Percentiles rank a stretch among this genome's conserved stretches.
Evolutionary conservation across 2,797 vertebrate genomes (phyloP).

Genomic region (Schizothorax lantsangensis): DNA sequence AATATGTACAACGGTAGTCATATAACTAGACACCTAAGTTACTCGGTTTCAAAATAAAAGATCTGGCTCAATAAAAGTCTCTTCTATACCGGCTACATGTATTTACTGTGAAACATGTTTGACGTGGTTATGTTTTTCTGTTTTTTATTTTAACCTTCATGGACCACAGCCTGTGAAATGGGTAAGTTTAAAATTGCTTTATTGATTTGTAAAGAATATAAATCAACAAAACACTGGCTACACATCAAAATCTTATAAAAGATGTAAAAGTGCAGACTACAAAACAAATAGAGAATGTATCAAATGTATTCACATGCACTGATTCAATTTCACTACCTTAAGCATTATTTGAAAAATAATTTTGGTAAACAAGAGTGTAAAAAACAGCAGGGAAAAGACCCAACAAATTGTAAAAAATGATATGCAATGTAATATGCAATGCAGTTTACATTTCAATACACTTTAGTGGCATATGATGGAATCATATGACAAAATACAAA

Average conservation of each 20-base stretch:
- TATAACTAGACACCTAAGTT: background rate
- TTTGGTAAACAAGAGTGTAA: conserved; percentile 39
- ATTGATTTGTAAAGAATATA: conserved; percentile 43
- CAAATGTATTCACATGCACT: conserved; percentile 57
- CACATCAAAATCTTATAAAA: conserved; percentile 30
- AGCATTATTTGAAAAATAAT: conserved; percentile 49
- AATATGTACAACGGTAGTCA: no score
- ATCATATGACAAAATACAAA: background rate
- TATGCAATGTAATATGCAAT: conserved; percentile 15
- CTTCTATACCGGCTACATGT: background rate
- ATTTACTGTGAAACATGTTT: background rate
- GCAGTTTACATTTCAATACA: conserved; percentile 35
- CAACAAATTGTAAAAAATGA: conserved; percentile 27
- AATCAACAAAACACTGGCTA: conserved; percentile 37
- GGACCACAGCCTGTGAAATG: background rate
- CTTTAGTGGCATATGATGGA: conserved; percentile 10
- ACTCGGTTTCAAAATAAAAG: conserved; percentile 21
- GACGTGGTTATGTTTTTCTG: background rate
- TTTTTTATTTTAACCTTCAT: background rate
- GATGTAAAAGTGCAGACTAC: conserved; percentile 30
- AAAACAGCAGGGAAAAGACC: conserved; percentile 22
- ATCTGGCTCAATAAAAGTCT: background rate
- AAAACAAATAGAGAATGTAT: conserved; percentile 54
- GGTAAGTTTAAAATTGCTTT: background rate
- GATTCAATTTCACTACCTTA: conserved; percentile 36